A percentile compares a stretch with the other conserved stretches of the same genome.
Conservation (phyloP, 1,140 invertebrate species). For the Drosophila tristis region DNA sequence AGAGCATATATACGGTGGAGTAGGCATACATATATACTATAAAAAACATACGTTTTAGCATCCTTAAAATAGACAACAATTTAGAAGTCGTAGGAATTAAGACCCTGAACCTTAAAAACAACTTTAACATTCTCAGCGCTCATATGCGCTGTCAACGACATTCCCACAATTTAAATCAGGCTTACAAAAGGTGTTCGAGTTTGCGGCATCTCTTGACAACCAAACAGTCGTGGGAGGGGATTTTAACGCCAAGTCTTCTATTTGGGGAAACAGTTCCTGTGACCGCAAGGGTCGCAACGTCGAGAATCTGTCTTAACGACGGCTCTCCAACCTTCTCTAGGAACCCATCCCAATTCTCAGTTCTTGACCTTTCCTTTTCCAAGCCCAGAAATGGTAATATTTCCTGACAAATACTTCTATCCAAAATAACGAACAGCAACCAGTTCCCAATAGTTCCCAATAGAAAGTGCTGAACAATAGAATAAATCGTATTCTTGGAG, state of each 20-base stretch:
- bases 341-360: neutral
- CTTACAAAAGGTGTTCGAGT: neutral
- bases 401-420: neutral
- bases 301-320: slow-evolving; percentile 4
- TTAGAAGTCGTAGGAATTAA: neutral
- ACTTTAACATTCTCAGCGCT: neutral
- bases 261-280: too few species aligned
- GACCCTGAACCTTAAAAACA: neutral
- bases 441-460: neutral
- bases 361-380: too few species aligned
- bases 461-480: neutral
- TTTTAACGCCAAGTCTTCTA: neutral
- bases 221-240: neutral
- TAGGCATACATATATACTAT: neutral
- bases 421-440: neutral
- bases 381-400: neutral
- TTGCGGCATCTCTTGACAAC: neutral
- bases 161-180: neutral
- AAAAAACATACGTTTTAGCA: neutral
- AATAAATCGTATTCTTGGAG: neutral
- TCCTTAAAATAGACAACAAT: neutral
- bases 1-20: neutral
- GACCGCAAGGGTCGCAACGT: too few species aligned
- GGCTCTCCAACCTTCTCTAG: neutral
- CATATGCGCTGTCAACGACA: neutral